Evolutionary conservation across 2,113 vertebrate species (phyloP).

Genomic region (Pholis gunnellus): DNA sequence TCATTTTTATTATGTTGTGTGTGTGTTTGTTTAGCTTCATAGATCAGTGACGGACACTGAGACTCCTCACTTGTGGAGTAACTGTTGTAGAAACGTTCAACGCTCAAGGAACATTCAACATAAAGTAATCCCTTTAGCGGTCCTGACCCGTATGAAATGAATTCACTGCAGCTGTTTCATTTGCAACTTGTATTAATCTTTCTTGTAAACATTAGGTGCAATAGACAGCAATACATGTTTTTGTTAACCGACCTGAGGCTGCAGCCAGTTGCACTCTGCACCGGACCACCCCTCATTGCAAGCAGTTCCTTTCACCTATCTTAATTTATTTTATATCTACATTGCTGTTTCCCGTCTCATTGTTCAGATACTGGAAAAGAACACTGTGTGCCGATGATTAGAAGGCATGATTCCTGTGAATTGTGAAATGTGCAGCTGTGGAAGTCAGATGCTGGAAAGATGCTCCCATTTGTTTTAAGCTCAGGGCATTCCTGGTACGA

Average conservation of each 20-base stretch:
- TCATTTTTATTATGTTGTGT: slow-evolving; percentile 2
- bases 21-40: slow-evolving; percentile 25
- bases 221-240: not conserved
- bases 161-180: slow-evolving; percentile 2
- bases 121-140: not conserved
- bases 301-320: not conserved
- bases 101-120: not conserved
- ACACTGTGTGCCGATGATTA: not conserved
- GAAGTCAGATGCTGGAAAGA: slow-evolving; percentile 1
- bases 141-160: slow-evolving; percentile 9
- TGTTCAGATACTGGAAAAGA: not conserved
- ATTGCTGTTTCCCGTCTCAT: not conserved
- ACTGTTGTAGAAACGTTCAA: slow-evolving; percentile 4
- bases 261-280: not conserved
- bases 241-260: not conserved
- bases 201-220: not conserved
- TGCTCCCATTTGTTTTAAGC: not conserved
- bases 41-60: slow-evolving; percentile 15
- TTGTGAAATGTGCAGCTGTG: slow-evolving; percentile 10
- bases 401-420: not conserved
- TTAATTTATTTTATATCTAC: not conserved
- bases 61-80: not conserved
- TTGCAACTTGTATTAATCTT: not conserved
- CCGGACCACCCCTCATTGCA: not conserved
- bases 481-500: not conserved